Evolutionary conservation across 2,888 invertebrate genomes (phyloP).

Genomic region (Agrilus mali): DNA sequence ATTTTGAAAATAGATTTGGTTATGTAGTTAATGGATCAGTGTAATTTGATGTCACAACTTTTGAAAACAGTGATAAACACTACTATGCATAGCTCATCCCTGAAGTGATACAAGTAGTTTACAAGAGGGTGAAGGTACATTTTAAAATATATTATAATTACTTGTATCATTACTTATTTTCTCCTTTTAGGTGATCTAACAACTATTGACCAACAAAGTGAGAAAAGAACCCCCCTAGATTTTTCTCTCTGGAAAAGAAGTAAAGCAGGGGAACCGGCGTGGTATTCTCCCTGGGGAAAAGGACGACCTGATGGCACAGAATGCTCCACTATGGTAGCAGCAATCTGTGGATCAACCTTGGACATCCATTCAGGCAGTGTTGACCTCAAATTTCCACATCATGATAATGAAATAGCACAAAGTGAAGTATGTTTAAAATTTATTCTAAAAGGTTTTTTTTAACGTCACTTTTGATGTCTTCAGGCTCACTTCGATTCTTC

Average conservation of each 20-base stretch:
- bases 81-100: slow-evolving; percentile 96
- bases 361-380: slow-evolving; percentile 97
- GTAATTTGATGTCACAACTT: slow-evolving; percentile 88
- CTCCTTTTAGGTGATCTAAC: slow-evolving; percentile 41
- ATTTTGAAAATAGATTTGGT: slow-evolving; percentile 88
- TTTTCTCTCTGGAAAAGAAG: slow-evolving; percentile 99
- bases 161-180: too few species aligned
- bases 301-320: slow-evolving; percentile 98
- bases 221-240: slow-evolving; percentile 79
- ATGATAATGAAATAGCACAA: slow-evolving; percentile 97
- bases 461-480: slow-evolving; percentile 14
- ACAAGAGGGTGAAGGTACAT: slow-evolving; percentile 81
- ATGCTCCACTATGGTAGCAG: slow-evolving; percentile 97
- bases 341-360: slow-evolving; percentile 69
- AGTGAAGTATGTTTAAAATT: slow-evolving; percentile 55
- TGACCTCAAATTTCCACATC: slow-evolving; percentile 97
- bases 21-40: slow-evolving; percentile 91
- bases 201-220: slow-evolving; percentile 50
- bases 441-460: slow-evolving; percentile 8
- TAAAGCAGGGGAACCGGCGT: slow-evolving; percentile 92
- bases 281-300: slow-evolving; percentile 95
- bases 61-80: slow-evolving; percentile 72
- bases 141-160: neutral
- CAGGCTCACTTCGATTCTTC: slow-evolving; percentile 79
- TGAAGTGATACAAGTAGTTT: slow-evolving; percentile 83